Evolutionary conservation across 2,113 vertebrate genomes (phyloP).

Genomic region (Copsychus sechellarum): DNA sequence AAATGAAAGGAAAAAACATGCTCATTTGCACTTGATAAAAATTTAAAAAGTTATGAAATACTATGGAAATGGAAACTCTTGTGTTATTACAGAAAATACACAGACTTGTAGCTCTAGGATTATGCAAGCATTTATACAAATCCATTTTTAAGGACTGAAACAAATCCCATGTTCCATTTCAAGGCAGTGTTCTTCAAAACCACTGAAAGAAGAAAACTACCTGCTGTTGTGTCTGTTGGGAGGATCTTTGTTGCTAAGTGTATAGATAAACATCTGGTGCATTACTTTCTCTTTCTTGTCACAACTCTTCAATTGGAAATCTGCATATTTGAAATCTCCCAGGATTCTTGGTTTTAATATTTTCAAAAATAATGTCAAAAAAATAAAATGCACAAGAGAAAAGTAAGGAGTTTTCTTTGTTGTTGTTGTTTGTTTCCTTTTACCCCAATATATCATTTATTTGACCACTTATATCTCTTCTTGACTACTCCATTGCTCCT

Average conservation of each 20-base stretch:
- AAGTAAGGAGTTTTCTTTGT: not conserved
- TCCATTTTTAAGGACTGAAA: not conserved
- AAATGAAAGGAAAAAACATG: not conserved
- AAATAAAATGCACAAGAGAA: not conserved
- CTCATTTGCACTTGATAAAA: not conserved
- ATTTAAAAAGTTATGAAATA: not conserved
- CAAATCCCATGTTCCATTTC: not conserved
- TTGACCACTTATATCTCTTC: not conserved
- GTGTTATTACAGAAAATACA: not conserved
- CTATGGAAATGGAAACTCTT: not conserved
- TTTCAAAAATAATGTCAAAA: not conserved
- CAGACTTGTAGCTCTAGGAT: not conserved
- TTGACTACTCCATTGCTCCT: not conserved
- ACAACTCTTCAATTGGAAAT: not conserved
- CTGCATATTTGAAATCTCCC: not conserved
- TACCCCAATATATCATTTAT: not conserved
- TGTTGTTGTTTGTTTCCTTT: not conserved
- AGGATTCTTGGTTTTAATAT: not conserved
- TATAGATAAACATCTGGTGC: not conserved
- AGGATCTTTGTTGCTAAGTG: not conserved
- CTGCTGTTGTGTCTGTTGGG: not conserved
- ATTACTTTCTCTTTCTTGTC: not conserved
- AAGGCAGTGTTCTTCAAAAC: slow-evolving; percentile 36
- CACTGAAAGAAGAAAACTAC: not conserved
- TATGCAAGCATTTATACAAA: not conserved